phyloP scores from a whole-genome alignment of 2,113 vertebrate genomes.

The Leucosticte australis region DNA sequence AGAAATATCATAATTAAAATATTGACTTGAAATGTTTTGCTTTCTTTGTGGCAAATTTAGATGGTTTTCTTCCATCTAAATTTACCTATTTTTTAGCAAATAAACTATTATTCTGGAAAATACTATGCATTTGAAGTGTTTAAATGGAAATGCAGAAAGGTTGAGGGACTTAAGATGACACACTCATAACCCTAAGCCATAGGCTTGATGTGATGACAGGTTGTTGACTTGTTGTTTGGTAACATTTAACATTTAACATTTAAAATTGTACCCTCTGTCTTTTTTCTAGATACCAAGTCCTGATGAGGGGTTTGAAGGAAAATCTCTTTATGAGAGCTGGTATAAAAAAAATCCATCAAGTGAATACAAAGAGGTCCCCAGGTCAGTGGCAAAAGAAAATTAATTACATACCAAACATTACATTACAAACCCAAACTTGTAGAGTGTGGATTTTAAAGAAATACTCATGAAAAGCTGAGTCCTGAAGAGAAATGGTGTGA shows the following conservation, averaged over 20 bases:
- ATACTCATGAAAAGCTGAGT: neutral
- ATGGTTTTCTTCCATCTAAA: neutral
- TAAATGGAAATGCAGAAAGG: neutral
- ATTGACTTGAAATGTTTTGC: neutral
- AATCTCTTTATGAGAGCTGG: constrained; percentile 93
- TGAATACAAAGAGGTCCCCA: constrained; percentile 78
- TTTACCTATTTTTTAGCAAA: neutral
- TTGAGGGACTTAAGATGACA: neutral
- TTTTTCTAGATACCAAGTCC: constrained; percentile 84
- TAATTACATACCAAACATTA: neutral
- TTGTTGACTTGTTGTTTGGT: neutral
- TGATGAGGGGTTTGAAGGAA: constrained; percentile 87
- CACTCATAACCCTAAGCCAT: neutral
- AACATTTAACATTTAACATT: neutral
- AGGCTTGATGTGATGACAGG: neutral
- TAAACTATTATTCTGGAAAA: neutral
- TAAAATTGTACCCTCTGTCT: neutral
- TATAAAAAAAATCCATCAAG: constrained; percentile 79
- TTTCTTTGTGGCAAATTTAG: neutral
- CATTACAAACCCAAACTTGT: neutral
- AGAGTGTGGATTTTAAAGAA: neutral
- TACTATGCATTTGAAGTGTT: neutral
- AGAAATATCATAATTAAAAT: neutral
- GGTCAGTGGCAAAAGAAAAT: constrained; percentile 65
- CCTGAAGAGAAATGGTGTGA: neutral